phyloP scores from a whole-genome alignment of 2,113 vertebrate species.

The Perca schrenkii region DNA sequence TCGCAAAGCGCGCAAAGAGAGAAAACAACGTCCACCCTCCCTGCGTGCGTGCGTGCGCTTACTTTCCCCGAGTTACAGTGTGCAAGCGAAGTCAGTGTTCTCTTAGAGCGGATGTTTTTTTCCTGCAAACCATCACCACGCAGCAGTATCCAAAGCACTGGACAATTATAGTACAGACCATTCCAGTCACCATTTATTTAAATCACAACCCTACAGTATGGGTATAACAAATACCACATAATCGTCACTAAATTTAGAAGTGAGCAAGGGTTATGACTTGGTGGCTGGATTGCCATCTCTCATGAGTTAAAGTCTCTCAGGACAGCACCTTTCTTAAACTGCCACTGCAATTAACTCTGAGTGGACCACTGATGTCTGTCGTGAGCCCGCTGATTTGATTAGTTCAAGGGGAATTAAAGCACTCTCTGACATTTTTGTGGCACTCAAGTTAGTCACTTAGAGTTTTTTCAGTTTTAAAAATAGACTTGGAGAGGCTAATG shows the following conservation, averaged over 20 bases:
- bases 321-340: conserved; percentile 9
- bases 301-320: background rate
- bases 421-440: background rate
- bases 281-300: background rate
- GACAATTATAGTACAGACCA: background rate
- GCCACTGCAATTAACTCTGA: conserved; percentile 11
- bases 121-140: conserved; percentile 2
- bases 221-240: background rate
- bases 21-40: conserved; percentile 39
- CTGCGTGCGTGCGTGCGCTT: background rate
- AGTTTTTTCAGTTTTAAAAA: conserved; percentile 20
- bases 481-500: conserved; percentile 2
- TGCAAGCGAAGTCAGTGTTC: conserved; percentile 24
- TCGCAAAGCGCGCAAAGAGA: conserved; percentile 36
- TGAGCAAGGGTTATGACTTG: background rate
- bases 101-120: background rate
- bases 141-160: conserved; percentile 4
- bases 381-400: conserved; percentile 28
- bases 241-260: background rate
- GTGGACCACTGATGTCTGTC: conserved; percentile 2
- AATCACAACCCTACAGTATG: background rate
- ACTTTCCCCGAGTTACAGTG: conserved; percentile 27
- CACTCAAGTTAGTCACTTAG: conserved; percentile 13
- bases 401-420: conserved; percentile 4
- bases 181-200: background rate